Evolutionary conservation across 2,797 vertebrate genomes (phyloP), one percentile per base, ranked within the genome.

Genomic region (Notoglanidium macrostoma): DNA sequence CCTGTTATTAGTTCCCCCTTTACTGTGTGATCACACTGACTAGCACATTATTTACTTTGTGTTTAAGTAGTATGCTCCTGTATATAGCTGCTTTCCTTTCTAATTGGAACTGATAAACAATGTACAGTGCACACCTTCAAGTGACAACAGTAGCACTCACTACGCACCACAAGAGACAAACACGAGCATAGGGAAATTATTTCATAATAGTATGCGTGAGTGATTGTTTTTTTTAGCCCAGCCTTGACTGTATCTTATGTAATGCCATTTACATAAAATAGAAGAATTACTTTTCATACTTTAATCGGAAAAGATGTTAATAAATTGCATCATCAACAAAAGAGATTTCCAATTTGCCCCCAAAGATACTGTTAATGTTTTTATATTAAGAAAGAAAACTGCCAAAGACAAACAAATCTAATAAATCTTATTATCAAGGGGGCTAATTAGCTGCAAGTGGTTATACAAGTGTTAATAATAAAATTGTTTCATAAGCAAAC

Each of bases 391-490:
- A 63, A n/a, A 26, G 54, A 59, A 79, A 35, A 35, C 19, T 59
- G 21, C 10, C 54, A 40, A 79, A 61, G 23, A 81, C 23, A 59
- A 44, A 61, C 26, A 44, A 40, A 61, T 61, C 35, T 15, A 46
- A 61, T 44, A 63, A 44, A 46, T 81, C 57, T 61, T 80, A 84
- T 61, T 76, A n/a, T 68, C 29, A 59, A 73, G 77, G 61, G 76
- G 63, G 8, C 61, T 80, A 44, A 80, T 86, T 57, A 70, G 49
- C 77, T 68, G 49, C 7, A 86, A 70, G 32, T 55, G 26, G 65
- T 86, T 86, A 79, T 79, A 17, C 85, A 79, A 65, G 8, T 80
- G 49, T 80, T 44, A 70, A 29, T 68, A 68, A 86, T 57, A 54
- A 68, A 32, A 79, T 29, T 79, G 46, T 70, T 68, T 59, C 35